phyloP scores from a whole-genome alignment of 2,113 vertebrate species.

The Seriola quinqueradiata region DNA sequence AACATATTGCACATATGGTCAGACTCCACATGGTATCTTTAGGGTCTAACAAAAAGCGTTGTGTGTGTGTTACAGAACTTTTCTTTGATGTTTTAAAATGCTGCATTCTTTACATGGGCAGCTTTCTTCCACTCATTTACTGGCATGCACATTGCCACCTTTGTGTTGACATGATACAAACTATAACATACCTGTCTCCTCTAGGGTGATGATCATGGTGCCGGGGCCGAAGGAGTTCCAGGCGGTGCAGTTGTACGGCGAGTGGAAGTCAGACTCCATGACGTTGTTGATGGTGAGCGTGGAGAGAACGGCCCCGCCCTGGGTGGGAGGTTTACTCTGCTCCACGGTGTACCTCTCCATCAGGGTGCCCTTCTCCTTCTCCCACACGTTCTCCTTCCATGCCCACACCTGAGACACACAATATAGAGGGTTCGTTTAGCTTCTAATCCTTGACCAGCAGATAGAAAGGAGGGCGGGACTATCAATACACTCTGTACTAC shows the following conservation, averaged over 20 bases:
- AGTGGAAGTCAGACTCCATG: slow-evolving; percentile 95
- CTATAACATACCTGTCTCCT: slow-evolving; percentile 86
- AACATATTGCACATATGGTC: background rate
- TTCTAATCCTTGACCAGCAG: background rate
- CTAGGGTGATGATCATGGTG: slow-evolving; percentile 95
- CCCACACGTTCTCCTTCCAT: slow-evolving; percentile 96
- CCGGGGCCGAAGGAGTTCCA: slow-evolving; percentile 96
- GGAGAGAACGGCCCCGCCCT: slow-evolving; percentile 90
- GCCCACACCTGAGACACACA: slow-evolving; percentile 89
- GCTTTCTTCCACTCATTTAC: too few relatives aligned
- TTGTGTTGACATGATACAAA: too few relatives aligned
- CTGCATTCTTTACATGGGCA: too few relatives aligned
- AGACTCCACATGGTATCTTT: background rate
- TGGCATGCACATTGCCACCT: too few relatives aligned
- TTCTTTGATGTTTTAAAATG: too few relatives aligned
- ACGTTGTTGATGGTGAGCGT: slow-evolving; percentile 96
- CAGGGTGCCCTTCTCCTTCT: slow-evolving; percentile 90
- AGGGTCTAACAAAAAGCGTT: too few relatives aligned
- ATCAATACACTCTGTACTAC: background rate
- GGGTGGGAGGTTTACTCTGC: slow-evolving; percentile 85
- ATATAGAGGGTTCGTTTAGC: background rate
- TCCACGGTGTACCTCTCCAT: slow-evolving; percentile 95
- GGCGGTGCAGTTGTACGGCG: slow-evolving; percentile 96
- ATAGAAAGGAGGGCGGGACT: background rate
- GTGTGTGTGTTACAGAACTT: too few relatives aligned